A percentile compares a stretch with the other conserved stretches of the same genome.
phyloP scores from a whole-genome alignment of 2,113 vertebrate species.

The Asarcornis scutulata region DNA sequence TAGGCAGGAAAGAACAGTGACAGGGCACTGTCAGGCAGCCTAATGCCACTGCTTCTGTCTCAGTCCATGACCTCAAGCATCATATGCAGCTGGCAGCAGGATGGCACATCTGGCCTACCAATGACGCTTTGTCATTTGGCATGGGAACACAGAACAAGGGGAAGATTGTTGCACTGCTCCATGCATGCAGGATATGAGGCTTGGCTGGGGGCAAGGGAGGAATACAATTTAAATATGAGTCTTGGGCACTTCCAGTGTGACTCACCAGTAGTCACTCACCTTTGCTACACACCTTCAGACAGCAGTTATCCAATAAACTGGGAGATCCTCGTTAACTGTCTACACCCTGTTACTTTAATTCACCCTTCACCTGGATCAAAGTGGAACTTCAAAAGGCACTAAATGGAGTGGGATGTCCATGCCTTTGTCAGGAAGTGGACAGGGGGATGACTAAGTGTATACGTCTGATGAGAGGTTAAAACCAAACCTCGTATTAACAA shows the following conservation, averaged over 20 bases:
- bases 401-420: accelerated
- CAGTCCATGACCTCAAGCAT: neutral
- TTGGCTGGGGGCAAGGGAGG: neutral
- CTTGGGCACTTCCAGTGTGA: neutral
- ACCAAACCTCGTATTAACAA: neutral
- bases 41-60: neutral
- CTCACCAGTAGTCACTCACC: neutral
- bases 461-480: neutral
- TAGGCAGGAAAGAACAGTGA: neutral
- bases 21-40: neutral
- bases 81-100: neutral
- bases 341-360: neutral
- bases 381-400: neutral
- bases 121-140: accelerated
- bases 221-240: neutral
- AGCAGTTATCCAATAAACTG: neutral
- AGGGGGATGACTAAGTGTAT: neutral
- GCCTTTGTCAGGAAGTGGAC: neutral
- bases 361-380: neutral
- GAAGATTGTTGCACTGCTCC: neutral
- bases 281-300: neutral
- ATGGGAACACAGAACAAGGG: neutral
- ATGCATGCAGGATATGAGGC: neutral
- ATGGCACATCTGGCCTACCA: neutral
- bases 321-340: neutral